A percentile compares a stretch with the other conserved stretches of the same genome.
Conservation (phyloP, 2,888 invertebrate species). For the Eupithecia centaureata region DNA sequence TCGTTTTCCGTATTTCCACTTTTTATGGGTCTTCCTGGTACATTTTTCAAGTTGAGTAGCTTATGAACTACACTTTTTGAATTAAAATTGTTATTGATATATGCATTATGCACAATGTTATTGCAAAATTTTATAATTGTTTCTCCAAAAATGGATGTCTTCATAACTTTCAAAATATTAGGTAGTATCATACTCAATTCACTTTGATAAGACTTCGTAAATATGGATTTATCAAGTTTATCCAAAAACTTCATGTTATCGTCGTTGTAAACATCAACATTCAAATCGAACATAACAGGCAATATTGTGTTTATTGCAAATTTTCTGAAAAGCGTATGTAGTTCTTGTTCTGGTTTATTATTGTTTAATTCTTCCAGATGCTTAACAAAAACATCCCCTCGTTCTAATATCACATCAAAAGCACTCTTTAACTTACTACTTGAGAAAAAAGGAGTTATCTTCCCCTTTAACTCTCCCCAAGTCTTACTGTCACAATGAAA, state of each 20-base stretch:
- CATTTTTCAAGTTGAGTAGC: neutral
- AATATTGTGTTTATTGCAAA: neutral
- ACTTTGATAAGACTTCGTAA: neutral
- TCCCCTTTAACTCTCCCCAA: neutral
- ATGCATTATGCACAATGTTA: neutral
- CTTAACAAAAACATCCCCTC: neutral
- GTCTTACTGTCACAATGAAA: slow-evolving; percentile 6
- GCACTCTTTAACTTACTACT: neutral
- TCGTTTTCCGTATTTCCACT: neutral
- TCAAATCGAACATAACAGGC: neutral
- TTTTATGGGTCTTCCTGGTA: neutral
- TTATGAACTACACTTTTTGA: neutral
- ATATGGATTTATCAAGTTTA: slow-evolving; percentile 6
- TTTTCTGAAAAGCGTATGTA: neutral
- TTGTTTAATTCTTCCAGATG: neutral
- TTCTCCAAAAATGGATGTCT: neutral
- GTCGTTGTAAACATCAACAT: neutral
- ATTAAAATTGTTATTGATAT: neutral
- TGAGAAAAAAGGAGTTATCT: slow-evolving; percentile 1
- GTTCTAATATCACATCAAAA: neutral
- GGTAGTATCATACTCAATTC: slow-evolving; percentile 5
- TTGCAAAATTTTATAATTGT: neutral
- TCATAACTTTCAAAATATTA: neutral
- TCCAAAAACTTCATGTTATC: neutral
- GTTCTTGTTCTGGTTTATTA: slow-evolving; percentile 3